These are phyloP conservation scores for Autographa gamma DNA, from an alignment of 2,888 invertebrate genomes.

Conservation along the genomic window DNA sequence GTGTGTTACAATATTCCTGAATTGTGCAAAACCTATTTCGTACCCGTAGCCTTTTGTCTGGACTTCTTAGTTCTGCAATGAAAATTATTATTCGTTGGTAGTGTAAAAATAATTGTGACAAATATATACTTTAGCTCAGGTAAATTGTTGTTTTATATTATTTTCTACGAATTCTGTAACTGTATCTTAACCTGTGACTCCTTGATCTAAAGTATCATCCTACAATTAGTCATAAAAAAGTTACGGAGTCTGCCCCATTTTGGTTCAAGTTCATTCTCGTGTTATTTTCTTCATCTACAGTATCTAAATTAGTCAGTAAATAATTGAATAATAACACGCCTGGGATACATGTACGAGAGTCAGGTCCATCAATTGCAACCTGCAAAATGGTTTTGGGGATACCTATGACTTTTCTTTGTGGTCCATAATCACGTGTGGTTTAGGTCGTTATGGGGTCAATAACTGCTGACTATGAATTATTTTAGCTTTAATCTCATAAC, in stretches of 20 bases:
- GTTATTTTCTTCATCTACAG: slow-evolving; percentile 70
- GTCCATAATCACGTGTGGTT: slow-evolving; percentile 85
- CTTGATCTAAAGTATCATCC: slow-evolving; percentile 47
- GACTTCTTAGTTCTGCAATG: slow-evolving; percentile 81
- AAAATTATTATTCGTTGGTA: slow-evolving; percentile 86
- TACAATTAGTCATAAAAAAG: slow-evolving; percentile 60
- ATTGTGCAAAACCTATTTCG: slow-evolving; percentile 63
- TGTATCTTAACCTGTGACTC: slow-evolving; percentile 38
- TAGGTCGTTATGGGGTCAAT: slow-evolving; percentile 86
- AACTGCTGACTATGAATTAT: slow-evolving; percentile 79
- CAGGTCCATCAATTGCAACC: slow-evolving; percentile 14
- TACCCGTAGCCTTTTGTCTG: slow-evolving; percentile 61
- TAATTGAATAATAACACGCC: slow-evolving; percentile 7
- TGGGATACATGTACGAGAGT: slow-evolving; percentile 9
- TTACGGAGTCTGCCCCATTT: slow-evolving; percentile 77
- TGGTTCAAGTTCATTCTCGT: slow-evolving; percentile 80
- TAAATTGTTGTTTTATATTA: slow-evolving; percentile 76
- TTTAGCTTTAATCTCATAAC: slow-evolving; percentile 47
- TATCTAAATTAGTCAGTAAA: slow-evolving; percentile 31
- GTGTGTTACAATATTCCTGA: slow-evolving; percentile 61
- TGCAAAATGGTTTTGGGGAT: slow-evolving; percentile 38
- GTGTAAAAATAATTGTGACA: slow-evolving; percentile 89
- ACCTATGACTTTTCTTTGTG: slow-evolving; percentile 71
- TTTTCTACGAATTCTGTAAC: slow-evolving; percentile 42
- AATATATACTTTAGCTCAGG: slow-evolving; percentile 83